Conservation (phyloP, 2,888 invertebrate species). For the Nysson spinosus region DNA sequence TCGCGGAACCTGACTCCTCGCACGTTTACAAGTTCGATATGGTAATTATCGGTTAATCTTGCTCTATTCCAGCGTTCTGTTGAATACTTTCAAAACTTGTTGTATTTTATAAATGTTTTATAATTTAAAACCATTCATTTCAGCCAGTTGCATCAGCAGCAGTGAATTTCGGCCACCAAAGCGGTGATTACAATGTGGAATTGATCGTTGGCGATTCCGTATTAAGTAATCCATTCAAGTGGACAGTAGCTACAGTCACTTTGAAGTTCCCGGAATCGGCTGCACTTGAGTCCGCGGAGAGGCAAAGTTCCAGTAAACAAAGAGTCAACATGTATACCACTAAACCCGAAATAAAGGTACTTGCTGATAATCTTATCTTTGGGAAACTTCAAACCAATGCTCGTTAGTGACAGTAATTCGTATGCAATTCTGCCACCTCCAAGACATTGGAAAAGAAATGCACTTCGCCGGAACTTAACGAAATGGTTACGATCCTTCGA, state of each 20-base stretch:
- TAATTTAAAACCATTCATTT: slow-evolving; percentile 18
- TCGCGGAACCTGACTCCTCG: slow-evolving; percentile 90
- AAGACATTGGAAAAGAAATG: slow-evolving; percentile 73
- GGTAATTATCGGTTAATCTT: slow-evolving; percentile 78
- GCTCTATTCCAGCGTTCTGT: background rate
- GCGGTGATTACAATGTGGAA: slow-evolving; percentile 89
- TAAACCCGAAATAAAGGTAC: slow-evolving; percentile 82
- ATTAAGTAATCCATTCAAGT: slow-evolving; percentile 92
- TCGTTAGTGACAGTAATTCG: slow-evolving; percentile 69
- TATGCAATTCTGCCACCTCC: slow-evolving; percentile 70
- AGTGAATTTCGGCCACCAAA: slow-evolving; percentile 86
- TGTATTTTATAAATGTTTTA: background rate
- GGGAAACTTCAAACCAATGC: slow-evolving; percentile 68
- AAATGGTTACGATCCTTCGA: background rate
- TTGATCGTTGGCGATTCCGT: slow-evolving; percentile 95
- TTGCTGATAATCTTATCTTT: no score
- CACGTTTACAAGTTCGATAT: slow-evolving; percentile 94
- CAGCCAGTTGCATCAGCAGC: slow-evolving; percentile 89
- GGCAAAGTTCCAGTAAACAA: slow-evolving; percentile 65
- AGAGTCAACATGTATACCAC: slow-evolving; percentile 76
- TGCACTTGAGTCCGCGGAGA: slow-evolving; percentile 63
- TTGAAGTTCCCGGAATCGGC: slow-evolving; percentile 82
- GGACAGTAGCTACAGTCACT: slow-evolving; percentile 88
- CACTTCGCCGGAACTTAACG: slow-evolving; percentile 5
- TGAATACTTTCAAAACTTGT: background rate